phyloP scores from a whole-genome alignment of 2,888 invertebrate species.

The Sesamia inferens region DNA sequence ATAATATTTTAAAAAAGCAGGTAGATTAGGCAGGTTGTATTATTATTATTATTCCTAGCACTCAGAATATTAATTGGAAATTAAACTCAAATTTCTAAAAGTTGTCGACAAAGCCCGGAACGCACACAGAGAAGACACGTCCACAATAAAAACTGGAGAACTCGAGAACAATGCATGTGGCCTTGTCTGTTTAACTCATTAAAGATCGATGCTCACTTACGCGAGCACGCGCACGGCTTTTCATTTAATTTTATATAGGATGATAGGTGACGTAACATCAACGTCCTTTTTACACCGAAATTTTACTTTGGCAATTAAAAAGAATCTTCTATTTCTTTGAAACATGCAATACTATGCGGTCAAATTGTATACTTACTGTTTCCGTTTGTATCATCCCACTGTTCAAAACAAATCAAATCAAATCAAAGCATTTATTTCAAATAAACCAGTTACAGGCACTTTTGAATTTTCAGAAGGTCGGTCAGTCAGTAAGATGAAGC shows the following conservation, averaged over 20 bases:
- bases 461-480: too few relatives aligned
- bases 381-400: too few relatives aligned
- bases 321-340: neutral
- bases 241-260: neutral
- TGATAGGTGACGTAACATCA: neutral
- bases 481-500: too few relatives aligned
- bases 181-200: slow-evolving; percentile 38
- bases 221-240: slow-evolving; percentile 3
- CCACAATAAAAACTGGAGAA: slow-evolving; percentile 32
- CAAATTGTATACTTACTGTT: neutral
- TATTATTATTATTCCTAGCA: neutral
- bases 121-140: slow-evolving; percentile 48
- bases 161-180: slow-evolving; percentile 43
- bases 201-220: slow-evolving; percentile 29
- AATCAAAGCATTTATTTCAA: too few relatives aligned
- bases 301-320: neutral
- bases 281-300: neutral
- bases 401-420: too few relatives aligned
- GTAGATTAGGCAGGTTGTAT: too few relatives aligned
- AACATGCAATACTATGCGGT: neutral
- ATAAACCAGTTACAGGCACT: too few relatives aligned
- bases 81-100: slow-evolving; percentile 27
- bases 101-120: slow-evolving; percentile 44
- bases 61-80: slow-evolving; percentile 7
- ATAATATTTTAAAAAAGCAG: too few relatives aligned